Percentiles rank a stretch among this genome's conserved stretches.
phyloP scores from a whole-genome alignment of 2,888 invertebrate genomes.

The Ganaspis brasiliensis region DNA sequence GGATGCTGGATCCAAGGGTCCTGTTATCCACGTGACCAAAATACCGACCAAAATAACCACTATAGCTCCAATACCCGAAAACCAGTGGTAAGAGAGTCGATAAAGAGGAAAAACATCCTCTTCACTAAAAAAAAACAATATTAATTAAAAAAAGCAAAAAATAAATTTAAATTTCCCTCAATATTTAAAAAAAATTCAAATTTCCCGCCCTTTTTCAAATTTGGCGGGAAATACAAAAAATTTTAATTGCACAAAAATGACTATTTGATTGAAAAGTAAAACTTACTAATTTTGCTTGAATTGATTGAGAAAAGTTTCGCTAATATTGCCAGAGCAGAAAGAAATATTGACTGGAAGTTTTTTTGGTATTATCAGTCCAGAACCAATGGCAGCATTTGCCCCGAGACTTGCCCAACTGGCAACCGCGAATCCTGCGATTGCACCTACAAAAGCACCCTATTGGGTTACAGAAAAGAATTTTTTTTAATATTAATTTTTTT shows the following conservation, averaged over 20 bases:
- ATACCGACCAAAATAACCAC: conserved; percentile 87
- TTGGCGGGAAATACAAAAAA: too few species aligned
- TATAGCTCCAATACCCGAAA: conserved; percentile 87
- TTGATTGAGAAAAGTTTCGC: conserved; percentile 69
- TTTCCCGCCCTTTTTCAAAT: too few species aligned
- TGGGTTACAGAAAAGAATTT: neutral
- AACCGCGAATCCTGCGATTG: conserved; percentile 84
- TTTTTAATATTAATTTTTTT: neutral
- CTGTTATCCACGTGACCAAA: conserved; percentile 84
- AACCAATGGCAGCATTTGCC: conserved; percentile 85
- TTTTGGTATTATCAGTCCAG: conserved; percentile 83
- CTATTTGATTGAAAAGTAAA: neutral
- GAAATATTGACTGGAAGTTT: conserved; percentile 82
- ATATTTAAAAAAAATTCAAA: too few species aligned
- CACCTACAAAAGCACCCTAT: conserved; percentile 81
- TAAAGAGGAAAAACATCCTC: conserved; percentile 87
- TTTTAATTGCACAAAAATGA: too few species aligned
- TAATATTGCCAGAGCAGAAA: conserved; percentile 79
- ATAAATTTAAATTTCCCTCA: neutral
- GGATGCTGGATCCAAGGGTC: conserved; percentile 81
- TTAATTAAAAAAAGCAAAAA: neutral
- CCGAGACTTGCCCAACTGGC: conserved; percentile 86
- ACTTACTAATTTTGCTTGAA: conserved; percentile 64
- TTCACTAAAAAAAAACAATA: conserved; percentile 66
- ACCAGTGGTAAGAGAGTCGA: conserved; percentile 91